Evolutionary conservation across 2,113 vertebrate genomes (phyloP).

Genomic region (Austrofundulus limnaeus): DNA sequence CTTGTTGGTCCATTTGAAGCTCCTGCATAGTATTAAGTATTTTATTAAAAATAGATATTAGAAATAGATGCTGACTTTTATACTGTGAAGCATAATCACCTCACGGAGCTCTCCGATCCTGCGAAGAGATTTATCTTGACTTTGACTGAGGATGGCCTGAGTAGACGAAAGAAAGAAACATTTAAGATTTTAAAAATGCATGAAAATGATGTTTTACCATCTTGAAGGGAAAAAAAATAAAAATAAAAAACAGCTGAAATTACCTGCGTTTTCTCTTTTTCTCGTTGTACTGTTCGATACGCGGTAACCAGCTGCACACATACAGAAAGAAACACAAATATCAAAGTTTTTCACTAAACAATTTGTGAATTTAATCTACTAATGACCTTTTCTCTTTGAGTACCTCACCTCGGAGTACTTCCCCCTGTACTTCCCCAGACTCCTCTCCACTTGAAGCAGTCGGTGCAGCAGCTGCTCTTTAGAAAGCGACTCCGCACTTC

Average conservation of each 20-base stretch:
- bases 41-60: background rate
- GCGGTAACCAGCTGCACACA: constrained; percentile 85
- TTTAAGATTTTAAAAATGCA: background rate
- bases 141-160: constrained; percentile 92
- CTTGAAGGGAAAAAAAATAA: background rate
- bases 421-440: constrained; percentile 86
- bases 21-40: constrained; percentile 77
- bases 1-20: constrained; percentile 97
- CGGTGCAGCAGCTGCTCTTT: constrained; percentile 89
- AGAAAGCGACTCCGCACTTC: constrained; percentile 79
- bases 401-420: constrained; percentile 90
- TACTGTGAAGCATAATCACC: constrained; percentile 68
- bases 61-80: background rate
- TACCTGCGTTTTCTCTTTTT: constrained; percentile 97
- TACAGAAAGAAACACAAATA: background rate
- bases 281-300: constrained; percentile 87
- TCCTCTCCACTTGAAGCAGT: constrained; percentile 84
- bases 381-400: background rate
- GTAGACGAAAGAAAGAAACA: constrained; percentile 25
- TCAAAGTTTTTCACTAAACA: background rate
- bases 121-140: constrained; percentile 95
- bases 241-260: constrained; percentile 11
- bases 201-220: background rate
- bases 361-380: background rate
- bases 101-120: constrained; percentile 94